Evolutionary conservation across 2,113 vertebrate genomes (phyloP), one percentile per base, ranked within the genome.

Genomic region (Setophaga kirtlandii): DNA sequence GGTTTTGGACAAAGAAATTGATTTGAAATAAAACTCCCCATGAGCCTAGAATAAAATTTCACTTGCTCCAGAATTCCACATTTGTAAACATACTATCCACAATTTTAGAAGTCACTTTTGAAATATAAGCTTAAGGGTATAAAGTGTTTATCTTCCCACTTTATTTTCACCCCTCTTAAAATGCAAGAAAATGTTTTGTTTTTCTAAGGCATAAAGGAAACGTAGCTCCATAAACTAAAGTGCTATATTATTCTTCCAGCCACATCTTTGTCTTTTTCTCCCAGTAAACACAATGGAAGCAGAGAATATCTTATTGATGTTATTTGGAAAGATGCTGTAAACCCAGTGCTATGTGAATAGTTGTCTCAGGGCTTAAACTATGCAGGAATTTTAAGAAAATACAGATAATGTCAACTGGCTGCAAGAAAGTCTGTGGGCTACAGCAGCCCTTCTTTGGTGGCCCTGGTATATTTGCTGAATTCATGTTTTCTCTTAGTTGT

Each of bases 351-450:
- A 33, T 15, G 11, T 35, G 30, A 44, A 9, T 33, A 70, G 83
- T 47, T 90, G 79, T 85, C 80, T 95, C 62, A 15, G 47, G 60
- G 73, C 83, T 94, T 33, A 81, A 91, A 91, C 46, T 42, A 70
- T 81, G 39, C 67, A 94, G 64, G 59, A 96, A 96, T 52, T 93
- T 96, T 55, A 65, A 89, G 70, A 87, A 95, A 96, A 81, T 52
- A 52, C 12, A 41, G 37, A 41, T 65, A 91, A 85, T 28, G 76
- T 47, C 46, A 52, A 65, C 39, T 77, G 73, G 59, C 15, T 71
- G n/a, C 50, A 58, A 60, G 31, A 6, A 80, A 89, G 47, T 46
- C 68, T 77, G 47, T 55, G 50, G 49, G 41, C 42, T 59, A 53
- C 12, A 47, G 47, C n/a, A 81, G 56, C 27, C 31, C 30, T 86